These are phyloP conservation scores for Epirrhoe alternata DNA, from an alignment of 2,888 invertebrate genomes.

Conservation along the genomic window DNA sequence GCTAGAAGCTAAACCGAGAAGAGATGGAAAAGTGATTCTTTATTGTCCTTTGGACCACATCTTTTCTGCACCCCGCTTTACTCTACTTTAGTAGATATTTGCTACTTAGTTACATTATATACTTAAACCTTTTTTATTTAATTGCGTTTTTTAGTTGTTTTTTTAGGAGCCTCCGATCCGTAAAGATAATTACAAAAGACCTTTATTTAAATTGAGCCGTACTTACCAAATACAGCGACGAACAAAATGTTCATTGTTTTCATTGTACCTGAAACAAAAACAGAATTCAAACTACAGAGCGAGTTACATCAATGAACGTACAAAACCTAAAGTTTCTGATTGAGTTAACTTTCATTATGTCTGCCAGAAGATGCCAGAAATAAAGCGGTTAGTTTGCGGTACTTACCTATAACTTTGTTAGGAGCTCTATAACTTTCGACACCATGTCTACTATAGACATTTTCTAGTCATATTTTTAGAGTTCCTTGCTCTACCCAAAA, in stretches of 20 bases:
- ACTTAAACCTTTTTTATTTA: too few species aligned
- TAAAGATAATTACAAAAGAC: neutral
- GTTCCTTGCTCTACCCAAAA: too few species aligned
- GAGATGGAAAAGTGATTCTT: too few species aligned
- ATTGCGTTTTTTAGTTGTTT: neutral
- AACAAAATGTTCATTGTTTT: constrained; percentile 46
- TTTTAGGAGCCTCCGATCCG: neutral
- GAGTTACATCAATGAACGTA: constrained; percentile 11
- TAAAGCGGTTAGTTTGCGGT: constrained; percentile 20
- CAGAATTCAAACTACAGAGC: constrained; percentile 16
- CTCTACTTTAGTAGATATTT: too few species aligned
- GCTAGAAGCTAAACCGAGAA: too few species aligned
- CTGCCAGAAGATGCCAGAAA: constrained; percentile 22
- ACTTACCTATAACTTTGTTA: neutral
- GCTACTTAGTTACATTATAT: too few species aligned
- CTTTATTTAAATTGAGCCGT: constrained; percentile 2
- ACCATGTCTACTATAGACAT: neutral
- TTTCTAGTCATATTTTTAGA: neutral
- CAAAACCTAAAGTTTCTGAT: constrained; percentile 23
- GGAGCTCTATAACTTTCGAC: neutral
- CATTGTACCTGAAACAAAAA: constrained; percentile 46
- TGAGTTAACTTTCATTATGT: constrained; percentile 21
- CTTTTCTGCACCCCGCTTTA: too few species aligned
- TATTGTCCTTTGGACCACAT: too few species aligned
- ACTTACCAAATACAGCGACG: constrained; percentile 51